A percentile compares a stretch with the other conserved stretches of the same genome.
Evolutionary conservation across 2,113 vertebrate genomes (phyloP).

Genomic region (Collichthys lucidus): DNA sequence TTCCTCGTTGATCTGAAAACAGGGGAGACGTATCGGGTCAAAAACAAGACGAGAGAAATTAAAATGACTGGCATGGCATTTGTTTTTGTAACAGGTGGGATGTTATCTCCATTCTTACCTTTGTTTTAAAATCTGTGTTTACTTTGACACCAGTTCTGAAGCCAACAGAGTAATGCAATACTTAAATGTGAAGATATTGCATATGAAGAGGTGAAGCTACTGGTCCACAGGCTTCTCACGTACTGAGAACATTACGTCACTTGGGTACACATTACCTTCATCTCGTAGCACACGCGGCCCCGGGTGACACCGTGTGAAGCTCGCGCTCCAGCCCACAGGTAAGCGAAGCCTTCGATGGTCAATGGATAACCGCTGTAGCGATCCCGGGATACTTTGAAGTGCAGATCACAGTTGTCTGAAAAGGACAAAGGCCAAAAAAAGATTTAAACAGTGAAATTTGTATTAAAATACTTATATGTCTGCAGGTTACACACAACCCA

Average conservation of each 20-base stretch:
- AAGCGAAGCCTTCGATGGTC: conserved; percentile 93
- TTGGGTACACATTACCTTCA: conserved; percentile 85
- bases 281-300: conserved; percentile 91
- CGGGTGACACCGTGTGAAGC: conserved; percentile 88
- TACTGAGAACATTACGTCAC: background rate
- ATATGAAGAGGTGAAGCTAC: background rate
- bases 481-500: too few relatives aligned
- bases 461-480: background rate
- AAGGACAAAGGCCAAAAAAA: background rate
- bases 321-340: conserved; percentile 91
- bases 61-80: background rate
- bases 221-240: background rate
- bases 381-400: conserved; percentile 93
- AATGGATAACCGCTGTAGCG: conserved; percentile 91
- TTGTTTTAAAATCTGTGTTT: background rate
- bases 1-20: conserved; percentile 89
- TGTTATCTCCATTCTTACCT: background rate
- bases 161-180: background rate
- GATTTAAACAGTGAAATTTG: background rate
- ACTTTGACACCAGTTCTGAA: background rate
- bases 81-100: background rate
- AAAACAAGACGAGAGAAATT: too few relatives aligned
- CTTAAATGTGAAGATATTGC: background rate
- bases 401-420: conserved; percentile 92
- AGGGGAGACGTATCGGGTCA: background rate